Evolutionary conservation across 2,888 invertebrate species (phyloP), one percentile per base, ranked within the genome.

Genomic region (Clepsis dumicolana): DNA sequence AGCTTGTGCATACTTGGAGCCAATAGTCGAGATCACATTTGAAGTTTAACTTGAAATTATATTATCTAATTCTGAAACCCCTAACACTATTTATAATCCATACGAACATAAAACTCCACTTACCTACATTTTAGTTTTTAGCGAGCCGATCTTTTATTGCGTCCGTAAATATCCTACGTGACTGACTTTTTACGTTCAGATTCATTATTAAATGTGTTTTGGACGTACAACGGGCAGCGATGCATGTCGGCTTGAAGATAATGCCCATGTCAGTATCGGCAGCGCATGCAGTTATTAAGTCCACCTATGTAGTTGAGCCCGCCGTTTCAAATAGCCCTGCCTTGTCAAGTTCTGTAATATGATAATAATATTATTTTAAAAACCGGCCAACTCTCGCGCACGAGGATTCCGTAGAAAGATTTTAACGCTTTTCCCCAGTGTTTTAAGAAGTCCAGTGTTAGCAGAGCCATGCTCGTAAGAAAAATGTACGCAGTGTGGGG

Each of bases 131-230:
- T 65, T 65, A 52, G 50, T 67, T 65, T 50, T 62, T 56, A 56
- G 62, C 27, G 18, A 38, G 8, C 27, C 25, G 54, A 62, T 67
- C 18, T 67, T 48, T 67, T 56, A 62, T 54, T 61, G 48, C 56
- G 27, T 56, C 62, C 50, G 48, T 62, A 62, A 67, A 60, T 10
- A 67, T 35, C 18, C 35, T 56, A 67, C 66, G 66, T 67, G 66
- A 62, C 50, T 41, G 56, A 44, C n/a, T 62, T 61, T 67, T 62
- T 62, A 67, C 48, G 21, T 62, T 35, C 61, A 56, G 48, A 41
- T 59, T 16, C 24, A 41, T 59, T 59, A 41, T 41, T 59, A 25
- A 59, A 27, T 41, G 41, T 16, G 35, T 41, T 59, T 25, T 41
- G 38, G 24, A 25, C 24, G 41, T 59, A 18, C 29, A 56, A 21